Evolutionary conservation across 2,888 invertebrate species (phyloP).

Genomic region (Danaus chrysippus): DNA sequence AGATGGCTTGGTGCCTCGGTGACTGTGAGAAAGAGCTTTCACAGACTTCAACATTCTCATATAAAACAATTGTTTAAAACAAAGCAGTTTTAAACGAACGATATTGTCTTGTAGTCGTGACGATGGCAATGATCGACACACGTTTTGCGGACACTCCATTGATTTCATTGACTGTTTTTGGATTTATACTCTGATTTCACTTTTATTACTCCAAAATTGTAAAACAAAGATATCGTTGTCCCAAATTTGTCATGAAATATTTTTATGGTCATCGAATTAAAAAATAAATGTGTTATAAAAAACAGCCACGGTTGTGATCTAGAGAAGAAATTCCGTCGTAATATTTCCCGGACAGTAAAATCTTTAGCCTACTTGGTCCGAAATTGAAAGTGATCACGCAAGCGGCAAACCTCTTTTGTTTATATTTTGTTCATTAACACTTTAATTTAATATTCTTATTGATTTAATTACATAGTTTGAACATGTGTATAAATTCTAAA

Average conservation of each 20-base stretch:
- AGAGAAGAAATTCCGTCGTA: no score
- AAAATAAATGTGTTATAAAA: no score
- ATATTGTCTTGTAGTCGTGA: slow-evolving; percentile 29
- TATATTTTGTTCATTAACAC: no score
- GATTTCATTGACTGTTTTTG: slow-evolving; percentile 3
- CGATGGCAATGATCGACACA: slow-evolving; percentile 6
- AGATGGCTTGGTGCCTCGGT: slow-evolving; percentile 34
- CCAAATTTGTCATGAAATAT: background rate
- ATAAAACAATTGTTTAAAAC: slow-evolving; percentile 54
- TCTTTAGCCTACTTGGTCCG: slow-evolving; percentile 7
- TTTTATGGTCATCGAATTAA: no score
- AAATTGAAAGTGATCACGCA: slow-evolving; percentile 29
- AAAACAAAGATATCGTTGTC: background rate
- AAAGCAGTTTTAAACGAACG: slow-evolving; percentile 43
- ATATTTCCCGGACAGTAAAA: no score
- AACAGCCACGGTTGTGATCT: no score
- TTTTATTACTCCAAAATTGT: background rate
- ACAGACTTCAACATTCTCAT: slow-evolving; percentile 58
- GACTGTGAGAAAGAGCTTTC: slow-evolving; percentile 70
- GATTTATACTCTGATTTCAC: slow-evolving; percentile 2
- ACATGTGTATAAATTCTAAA: no score
- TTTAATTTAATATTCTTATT: no score
- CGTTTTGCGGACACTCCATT: slow-evolving; percentile 2
- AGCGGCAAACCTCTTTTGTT: slow-evolving; percentile 1
- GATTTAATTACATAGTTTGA: no score